Evolutionary conservation across 2,888 invertebrate genomes (phyloP).

Genomic region (Notodonta ziczac): DNA sequence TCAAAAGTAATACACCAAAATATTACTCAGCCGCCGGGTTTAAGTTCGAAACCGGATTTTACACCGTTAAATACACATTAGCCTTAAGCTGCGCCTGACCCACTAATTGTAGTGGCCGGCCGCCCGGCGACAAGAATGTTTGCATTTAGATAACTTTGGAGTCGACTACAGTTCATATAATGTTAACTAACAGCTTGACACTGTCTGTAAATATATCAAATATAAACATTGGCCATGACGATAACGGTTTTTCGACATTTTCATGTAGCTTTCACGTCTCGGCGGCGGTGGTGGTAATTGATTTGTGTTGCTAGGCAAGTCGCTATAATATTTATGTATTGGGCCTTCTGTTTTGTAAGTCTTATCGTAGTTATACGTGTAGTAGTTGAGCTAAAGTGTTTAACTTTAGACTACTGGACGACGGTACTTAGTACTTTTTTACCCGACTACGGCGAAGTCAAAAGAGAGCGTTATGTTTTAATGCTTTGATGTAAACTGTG

Average conservation of each 20-base stretch:
- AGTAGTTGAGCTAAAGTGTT: not conserved
- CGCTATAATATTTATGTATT: constrained; percentile 20
- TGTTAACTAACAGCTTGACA: constrained; percentile 46
- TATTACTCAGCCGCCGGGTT: constrained; percentile 42
- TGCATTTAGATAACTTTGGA: constrained; percentile 61
- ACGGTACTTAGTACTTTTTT: no score
- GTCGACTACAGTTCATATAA: constrained; percentile 45
- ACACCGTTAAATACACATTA: constrained; percentile 73
- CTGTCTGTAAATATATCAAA: constrained; percentile 17
- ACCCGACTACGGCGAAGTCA: no score
- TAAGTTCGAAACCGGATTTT: constrained; percentile 62
- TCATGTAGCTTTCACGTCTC: constrained; percentile 45
- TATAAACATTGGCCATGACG: constrained; percentile 43
- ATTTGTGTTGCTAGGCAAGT: constrained; percentile 32
- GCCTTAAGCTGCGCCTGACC: constrained; percentile 64
- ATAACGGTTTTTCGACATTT: constrained; percentile 49
- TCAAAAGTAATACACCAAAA: constrained; percentile 38
- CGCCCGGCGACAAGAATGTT: constrained; percentile 47
- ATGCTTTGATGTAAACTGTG: not conserved
- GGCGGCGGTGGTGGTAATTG: constrained; percentile 28
- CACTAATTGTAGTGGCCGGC: constrained; percentile 60
- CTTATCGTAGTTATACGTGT: not conserved
- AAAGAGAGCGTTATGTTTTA: no score
- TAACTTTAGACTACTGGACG: no score
- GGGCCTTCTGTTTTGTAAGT: constrained; percentile 14